Conservation (phyloP, 2,113 vertebrate species). For the Delphinus delphis region DNA sequence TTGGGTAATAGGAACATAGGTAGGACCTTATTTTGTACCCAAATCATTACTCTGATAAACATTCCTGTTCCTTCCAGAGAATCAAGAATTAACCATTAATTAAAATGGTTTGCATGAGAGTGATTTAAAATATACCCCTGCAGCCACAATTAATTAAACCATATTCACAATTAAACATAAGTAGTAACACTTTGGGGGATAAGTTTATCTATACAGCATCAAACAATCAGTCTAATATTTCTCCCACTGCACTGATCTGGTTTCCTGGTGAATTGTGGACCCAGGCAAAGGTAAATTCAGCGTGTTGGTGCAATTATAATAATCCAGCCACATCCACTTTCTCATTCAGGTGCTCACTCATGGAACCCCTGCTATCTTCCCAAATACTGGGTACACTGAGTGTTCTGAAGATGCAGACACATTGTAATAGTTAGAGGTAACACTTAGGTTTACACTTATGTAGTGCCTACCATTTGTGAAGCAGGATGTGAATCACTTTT, state of each 20-base stretch:
- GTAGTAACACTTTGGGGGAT: conserved; percentile 4
- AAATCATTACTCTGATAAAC: background rate
- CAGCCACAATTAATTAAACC: conserved; percentile 55
- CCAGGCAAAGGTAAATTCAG: background rate
- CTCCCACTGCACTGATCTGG: background rate
- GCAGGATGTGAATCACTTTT: too few relatives aligned
- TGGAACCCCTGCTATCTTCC: background rate
- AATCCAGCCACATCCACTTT: background rate
- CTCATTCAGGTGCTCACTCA: background rate
- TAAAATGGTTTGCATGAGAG: background rate
- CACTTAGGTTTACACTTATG: background rate
- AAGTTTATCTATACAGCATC: background rate
- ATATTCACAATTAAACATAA: conserved; percentile 20
- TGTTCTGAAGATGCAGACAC: background rate
- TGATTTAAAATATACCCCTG: conserved; percentile 32
- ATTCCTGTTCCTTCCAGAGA: conserved; percentile 17
- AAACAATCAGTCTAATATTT: background rate
- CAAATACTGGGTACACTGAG: background rate
- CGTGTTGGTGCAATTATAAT: background rate
- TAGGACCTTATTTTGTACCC: background rate
- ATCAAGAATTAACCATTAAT: background rate
- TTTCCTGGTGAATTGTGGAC: background rate
- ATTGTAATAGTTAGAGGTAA: background rate
- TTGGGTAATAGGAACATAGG: background rate
- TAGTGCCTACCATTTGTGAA: background rate